phyloP scores from a whole-genome alignment of 64 coral and sea anemone genomes.

The Trachythela sp. region DNA sequence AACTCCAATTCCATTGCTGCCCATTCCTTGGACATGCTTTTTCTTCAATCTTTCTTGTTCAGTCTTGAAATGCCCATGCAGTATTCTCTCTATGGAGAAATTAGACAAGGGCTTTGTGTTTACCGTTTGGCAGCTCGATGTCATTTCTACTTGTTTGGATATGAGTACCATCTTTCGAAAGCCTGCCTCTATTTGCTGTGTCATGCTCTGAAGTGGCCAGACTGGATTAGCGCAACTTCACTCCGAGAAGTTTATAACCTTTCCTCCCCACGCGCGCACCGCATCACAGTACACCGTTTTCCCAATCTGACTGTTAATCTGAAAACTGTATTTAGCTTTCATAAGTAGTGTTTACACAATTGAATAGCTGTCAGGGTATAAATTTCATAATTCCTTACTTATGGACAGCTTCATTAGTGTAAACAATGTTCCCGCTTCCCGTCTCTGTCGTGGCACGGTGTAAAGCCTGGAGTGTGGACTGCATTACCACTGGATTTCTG shows the following conservation, averaged over 20 bases:
- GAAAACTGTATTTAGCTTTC: conserved; percentile 32
- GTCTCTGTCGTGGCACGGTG: not conserved
- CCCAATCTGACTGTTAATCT: conserved; percentile 14
- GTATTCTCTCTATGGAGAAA: conserved; percentile 13
- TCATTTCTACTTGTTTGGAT: not conserved
- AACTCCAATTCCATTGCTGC: not conserved
- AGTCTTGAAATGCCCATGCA: not conserved
- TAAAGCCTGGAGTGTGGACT: not conserved
- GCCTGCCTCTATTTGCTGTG: not conserved
- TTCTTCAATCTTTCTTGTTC: not conserved
- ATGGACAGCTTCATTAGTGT: conserved; percentile 18
- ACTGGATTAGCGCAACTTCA: not conserved
- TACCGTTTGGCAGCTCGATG: not conserved
- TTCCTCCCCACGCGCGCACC: not conserved
- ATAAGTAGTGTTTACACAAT: conserved; percentile 27
- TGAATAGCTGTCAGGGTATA: conserved; percentile 15
- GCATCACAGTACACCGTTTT: not conserved
- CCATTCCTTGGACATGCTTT: not conserved
- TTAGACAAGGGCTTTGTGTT: not conserved
- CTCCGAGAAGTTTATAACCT: not conserved
- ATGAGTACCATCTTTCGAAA: no score
- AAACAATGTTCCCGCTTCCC: not conserved
- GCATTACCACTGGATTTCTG: not conserved
- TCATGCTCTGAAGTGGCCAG: not conserved
- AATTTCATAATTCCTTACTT: conserved; percentile 24